Base-by-base conservation (phyloP, 2,113 vertebrate genomes). In the Trochalopteron elliotii region DNA sequence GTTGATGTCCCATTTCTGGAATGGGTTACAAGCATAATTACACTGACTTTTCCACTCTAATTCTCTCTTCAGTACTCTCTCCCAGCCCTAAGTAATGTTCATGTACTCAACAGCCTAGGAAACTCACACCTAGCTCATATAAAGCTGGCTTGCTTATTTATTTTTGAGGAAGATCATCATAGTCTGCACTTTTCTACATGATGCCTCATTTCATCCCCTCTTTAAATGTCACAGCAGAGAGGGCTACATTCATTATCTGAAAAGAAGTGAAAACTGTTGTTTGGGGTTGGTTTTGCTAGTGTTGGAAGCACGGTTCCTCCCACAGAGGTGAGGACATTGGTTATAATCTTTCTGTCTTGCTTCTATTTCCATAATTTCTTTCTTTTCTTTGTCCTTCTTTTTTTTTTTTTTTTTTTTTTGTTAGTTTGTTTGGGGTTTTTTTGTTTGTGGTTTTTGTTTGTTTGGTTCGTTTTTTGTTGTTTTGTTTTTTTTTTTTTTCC, bases 381-480 rank as follows among this genome's bases (percentile, higher is more conserved):
- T n/a, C n/a, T n/a, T n/a, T n/a, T n/a, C n/a, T n/a, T n/a, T n/a
- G n/a, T n/a, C n/a, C n/a, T n/a, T n/a, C n/a, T n/a, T 10, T 28
- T 31, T 23, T 17, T 67, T 25, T 45, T 21, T 39, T 20, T 39
- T 42, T 27, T 1, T 39, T 13, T 5, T 31, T 25, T 45, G 4
- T 33, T 72, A 20, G 9, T 71, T 50, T 42, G 11, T 40, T 40
- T 40, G 40, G 39, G 39, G n/a, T 39, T 21, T 45, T 47, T 49
- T 13, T 49, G 7, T 15, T 61, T 61, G 31, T 5, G 12, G 10
- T 7, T 21, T 70, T 49, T 35, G 6, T 3, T 56, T n/a, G 1
- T 0, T 57, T 40, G 10, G 5, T 35, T 28, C 2, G 0, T 11
- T 75, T 20, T 45, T 68, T 0, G 28, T 65, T 2, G 5, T 17